Conservation (phyloP, 1,140 invertebrate species). For the Lepidurus apus region DNA sequence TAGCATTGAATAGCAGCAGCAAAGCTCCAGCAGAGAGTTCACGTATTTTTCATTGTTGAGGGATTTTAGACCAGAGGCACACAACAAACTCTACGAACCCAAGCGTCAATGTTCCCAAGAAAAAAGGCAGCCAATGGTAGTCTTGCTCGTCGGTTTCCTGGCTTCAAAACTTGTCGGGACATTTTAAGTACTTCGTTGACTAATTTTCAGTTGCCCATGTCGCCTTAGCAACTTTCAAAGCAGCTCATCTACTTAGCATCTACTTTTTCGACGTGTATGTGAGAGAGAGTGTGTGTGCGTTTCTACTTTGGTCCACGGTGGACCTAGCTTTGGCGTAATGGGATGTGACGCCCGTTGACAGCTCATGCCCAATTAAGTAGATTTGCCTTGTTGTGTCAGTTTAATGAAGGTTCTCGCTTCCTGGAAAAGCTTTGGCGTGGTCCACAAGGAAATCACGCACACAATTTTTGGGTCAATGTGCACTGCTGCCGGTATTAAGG, state of each 20-base stretch:
- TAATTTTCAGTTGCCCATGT: neutral
- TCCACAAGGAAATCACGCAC: conserved; percentile 17
- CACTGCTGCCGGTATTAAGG: neutral
- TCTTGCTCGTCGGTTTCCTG: too few species aligned
- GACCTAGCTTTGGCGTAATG: neutral
- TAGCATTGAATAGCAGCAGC: too few species aligned
- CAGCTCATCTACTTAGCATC: neutral
- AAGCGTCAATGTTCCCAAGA: too few species aligned
- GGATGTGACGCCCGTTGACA: conserved; percentile 12
- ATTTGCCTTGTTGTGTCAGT: neutral
- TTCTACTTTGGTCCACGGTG: conserved; percentile 3
- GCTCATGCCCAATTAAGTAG: conserved; percentile 14
- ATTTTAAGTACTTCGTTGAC: neutral
- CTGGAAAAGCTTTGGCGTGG: conserved; percentile 20
- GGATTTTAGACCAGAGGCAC: too few species aligned
- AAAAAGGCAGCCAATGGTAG: too few species aligned
- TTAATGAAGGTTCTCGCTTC: conserved; percentile 19
- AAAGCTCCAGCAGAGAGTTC: too few species aligned
- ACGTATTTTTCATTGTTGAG: too few species aligned
- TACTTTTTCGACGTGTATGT: neutral
- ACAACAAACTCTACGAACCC: too few species aligned
- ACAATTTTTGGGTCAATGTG: conserved; percentile 11
- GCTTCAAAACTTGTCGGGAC: too few species aligned
- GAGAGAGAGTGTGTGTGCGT: neutral
- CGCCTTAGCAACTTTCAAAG: neutral